Conservation (phyloP, 2,888 invertebrate genomes). For the Luffia ferchaultella region DNA sequence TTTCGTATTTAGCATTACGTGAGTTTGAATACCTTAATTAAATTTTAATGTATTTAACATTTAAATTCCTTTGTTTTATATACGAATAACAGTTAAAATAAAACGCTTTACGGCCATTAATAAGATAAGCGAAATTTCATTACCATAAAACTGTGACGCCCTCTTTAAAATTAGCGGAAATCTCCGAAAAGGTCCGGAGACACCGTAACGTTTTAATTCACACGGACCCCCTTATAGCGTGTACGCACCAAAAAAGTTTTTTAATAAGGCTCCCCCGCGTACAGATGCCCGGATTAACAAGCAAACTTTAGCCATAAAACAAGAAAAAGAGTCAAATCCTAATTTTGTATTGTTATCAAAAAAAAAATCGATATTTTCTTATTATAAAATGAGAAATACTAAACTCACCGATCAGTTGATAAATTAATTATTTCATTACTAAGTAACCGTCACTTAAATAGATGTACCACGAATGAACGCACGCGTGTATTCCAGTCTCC, state of each 20-base stretch:
- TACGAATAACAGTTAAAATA: no score
- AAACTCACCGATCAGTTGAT: constrained; percentile 5
- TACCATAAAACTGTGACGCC: background rate
- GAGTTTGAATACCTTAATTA: no score
- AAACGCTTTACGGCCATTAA: no score
- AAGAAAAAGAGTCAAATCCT: constrained; percentile 3
- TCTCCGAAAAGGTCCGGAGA: background rate
- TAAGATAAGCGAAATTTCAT: background rate
- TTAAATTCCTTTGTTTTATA: no score
- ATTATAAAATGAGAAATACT: no score
- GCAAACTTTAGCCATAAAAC: constrained; percentile 35
- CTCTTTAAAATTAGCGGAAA: background rate
- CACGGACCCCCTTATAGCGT: background rate
- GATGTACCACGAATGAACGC: background rate
- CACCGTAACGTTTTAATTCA: background rate
- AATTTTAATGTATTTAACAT: no score
- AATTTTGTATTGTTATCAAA: no score
- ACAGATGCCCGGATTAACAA: constrained; percentile 31
- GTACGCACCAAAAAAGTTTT: constrained; percentile 29
- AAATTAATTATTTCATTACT: background rate
- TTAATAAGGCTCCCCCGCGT: constrained; percentile 36
- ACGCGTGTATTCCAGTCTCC: background rate
- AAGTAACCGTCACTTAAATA: background rate
- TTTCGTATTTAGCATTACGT: no score
- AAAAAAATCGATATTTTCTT: no score